phyloP scores from a whole-genome alignment of 2,113 vertebrate species.

The Mormyrus iriodes region DNA sequence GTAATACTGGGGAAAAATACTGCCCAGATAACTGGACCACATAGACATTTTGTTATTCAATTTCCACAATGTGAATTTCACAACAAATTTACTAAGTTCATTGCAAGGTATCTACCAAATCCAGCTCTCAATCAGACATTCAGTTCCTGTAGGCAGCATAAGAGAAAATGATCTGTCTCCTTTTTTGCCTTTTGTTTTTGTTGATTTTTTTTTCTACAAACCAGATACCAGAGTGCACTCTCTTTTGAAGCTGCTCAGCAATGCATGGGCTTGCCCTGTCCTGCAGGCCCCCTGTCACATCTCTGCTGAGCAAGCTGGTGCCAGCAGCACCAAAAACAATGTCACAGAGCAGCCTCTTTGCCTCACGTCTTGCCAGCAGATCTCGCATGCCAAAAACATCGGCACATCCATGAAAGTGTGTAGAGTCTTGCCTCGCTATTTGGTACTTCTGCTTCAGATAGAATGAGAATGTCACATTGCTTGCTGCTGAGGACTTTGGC shows the following conservation, averaged over 20 bases:
- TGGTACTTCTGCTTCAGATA: not conserved
- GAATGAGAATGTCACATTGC: not conserved
- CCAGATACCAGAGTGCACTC: not conserved
- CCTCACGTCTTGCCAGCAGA: not conserved
- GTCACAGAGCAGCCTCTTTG: not conserved
- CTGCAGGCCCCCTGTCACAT: not conserved
- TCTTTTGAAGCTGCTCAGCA: not conserved
- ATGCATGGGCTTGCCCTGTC: not conserved
- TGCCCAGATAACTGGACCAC: not conserved
- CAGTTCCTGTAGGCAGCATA: not conserved
- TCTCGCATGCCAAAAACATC: not conserved
- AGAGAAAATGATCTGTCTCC: not conserved
- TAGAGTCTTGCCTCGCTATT: not conserved
- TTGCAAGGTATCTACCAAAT: not conserved
- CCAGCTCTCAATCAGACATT: not conserved
- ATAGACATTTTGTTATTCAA: not conserved
- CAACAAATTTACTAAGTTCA: not conserved
- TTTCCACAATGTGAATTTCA: not conserved
- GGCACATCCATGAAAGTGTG: not conserved
- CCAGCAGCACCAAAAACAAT: not conserved
- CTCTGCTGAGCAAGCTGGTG: not conserved
- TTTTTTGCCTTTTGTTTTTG: not conserved
- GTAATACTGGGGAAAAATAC: not conserved
- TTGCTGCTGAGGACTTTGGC: not conserved
- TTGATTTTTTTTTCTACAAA: not conserved